Percentiles rank a stretch among this genome's conserved stretches.
phyloP scores from a whole-genome alignment of 2,113 vertebrate species.

The Murina feae region DNA sequence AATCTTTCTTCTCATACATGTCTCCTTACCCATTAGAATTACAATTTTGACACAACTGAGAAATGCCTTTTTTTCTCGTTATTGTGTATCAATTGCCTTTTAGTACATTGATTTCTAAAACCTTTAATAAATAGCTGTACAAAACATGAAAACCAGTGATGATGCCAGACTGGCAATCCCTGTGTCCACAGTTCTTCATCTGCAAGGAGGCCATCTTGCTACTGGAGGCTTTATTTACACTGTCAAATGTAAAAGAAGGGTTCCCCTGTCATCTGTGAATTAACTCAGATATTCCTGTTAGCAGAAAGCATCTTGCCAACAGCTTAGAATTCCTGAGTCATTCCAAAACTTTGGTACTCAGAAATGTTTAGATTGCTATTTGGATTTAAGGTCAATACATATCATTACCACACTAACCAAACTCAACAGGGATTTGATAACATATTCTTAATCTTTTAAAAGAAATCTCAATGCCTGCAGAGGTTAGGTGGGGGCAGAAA shows the following conservation, averaged over 20 bases:
- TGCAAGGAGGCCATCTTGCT: not conserved
- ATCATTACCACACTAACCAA: not conserved
- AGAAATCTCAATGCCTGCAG: not conserved
- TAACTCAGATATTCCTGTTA: not conserved
- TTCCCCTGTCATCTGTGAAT: slow-evolving; percentile 14
- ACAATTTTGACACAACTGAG: not conserved
- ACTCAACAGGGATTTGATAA: slow-evolving; percentile 49
- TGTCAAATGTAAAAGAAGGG: not conserved
- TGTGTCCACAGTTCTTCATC: not conserved
- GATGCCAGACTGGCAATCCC: not conserved
- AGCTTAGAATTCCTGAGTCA: slow-evolving; percentile 24
- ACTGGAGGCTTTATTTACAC: slow-evolving; percentile 39
- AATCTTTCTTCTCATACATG: not conserved
- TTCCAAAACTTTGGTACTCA: slow-evolving; percentile 12
- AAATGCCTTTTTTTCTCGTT: not conserved
- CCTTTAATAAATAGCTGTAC: not conserved
- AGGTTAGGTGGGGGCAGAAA: no score
- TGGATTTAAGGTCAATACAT: slow-evolving; percentile 25
- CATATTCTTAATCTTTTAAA: not conserved
- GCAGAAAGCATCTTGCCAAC: slow-evolving; percentile 34
- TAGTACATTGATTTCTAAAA: not conserved
- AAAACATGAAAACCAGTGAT: not conserved
- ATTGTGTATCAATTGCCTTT: not conserved
- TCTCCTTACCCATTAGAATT: not conserved
- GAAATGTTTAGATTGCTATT: slow-evolving; percentile 13